Conservation (phyloP, 2,113 vertebrate genomes). For the Gila orcuttii region DNA sequence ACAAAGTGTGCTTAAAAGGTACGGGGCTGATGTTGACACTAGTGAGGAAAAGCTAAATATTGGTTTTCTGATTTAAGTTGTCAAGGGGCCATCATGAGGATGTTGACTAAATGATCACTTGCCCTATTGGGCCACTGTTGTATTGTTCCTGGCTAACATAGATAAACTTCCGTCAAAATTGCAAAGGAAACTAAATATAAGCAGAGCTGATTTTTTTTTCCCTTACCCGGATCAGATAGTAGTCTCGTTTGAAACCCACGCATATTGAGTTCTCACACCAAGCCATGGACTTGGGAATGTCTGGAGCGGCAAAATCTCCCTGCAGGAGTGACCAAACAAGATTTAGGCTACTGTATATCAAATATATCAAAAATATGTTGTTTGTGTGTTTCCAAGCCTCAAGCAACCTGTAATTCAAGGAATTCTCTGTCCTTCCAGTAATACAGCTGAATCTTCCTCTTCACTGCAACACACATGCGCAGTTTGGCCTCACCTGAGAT, state of each 20-base stretch:
- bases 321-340: slow-evolving; percentile 56
- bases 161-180: not conserved
- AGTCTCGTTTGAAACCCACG: slow-evolving; percentile 97
- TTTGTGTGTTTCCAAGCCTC: not conserved
- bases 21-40: not conserved
- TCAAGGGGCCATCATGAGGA: too few relatives aligned
- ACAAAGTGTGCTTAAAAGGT: not conserved
- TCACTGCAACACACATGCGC: slow-evolving; percentile 95
- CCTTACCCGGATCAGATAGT: slow-evolving; percentile 93
- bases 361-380: not conserved
- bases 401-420: slow-evolving; percentile 87
- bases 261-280: slow-evolving; percentile 99
- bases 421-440: slow-evolving; percentile 98
- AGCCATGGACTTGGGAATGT: slow-evolving; percentile 98
- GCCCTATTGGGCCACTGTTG: not conserved
- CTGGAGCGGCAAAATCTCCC: slow-evolving; percentile 92
- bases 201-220: not conserved
- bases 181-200: not conserved
- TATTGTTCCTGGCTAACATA: not conserved
- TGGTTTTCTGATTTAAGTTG: too few relatives aligned
- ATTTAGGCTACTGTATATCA: not conserved
- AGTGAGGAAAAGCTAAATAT: not conserved
- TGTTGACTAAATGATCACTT: not conserved
- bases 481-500: slow-evolving; percentile 85
- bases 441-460: slow-evolving; percentile 94